Percentiles rank a stretch among this genome's conserved stretches.
Conservation (phyloP, 2,113 vertebrate genomes). For the Sceloporus undulatus region DNA sequence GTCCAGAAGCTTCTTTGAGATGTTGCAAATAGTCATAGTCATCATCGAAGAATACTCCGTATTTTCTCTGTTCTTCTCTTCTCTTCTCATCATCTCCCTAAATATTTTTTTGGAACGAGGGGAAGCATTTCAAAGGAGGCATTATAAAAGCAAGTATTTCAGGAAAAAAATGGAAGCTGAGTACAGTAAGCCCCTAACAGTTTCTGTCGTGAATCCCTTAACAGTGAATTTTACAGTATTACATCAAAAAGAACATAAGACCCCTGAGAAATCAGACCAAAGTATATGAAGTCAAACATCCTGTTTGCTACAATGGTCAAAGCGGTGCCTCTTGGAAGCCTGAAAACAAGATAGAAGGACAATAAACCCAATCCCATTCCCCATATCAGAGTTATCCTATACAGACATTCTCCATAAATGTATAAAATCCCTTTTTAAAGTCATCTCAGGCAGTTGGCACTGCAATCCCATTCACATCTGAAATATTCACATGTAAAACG, state of each 20-base stretch:
- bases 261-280: not conserved
- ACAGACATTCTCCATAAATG: not conserved
- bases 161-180: not conserved
- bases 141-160: not conserved
- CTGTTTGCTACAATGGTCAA: not conserved
- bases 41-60: conserved; percentile 96
- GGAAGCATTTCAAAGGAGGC: not conserved
- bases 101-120: not conserved
- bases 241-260: not conserved
- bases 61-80: conserved; percentile 88
- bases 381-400: not conserved
- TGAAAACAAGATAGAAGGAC: not conserved
- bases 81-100: conserved; percentile 83
- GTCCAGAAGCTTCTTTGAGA: conserved; percentile 84
- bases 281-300: not conserved
- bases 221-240: not conserved
- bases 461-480: not conserved
- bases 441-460: not conserved
- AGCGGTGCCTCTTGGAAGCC: not conserved
- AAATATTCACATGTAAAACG: not conserved
- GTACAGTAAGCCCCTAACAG: not conserved
- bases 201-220: not conserved
- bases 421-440: not conserved
- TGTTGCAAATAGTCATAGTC: conserved; percentile 98
- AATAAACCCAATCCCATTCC: not conserved